phyloP scores from a whole-genome alignment of 2,888 invertebrate genomes.

The Microplitis deprimator region DNA sequence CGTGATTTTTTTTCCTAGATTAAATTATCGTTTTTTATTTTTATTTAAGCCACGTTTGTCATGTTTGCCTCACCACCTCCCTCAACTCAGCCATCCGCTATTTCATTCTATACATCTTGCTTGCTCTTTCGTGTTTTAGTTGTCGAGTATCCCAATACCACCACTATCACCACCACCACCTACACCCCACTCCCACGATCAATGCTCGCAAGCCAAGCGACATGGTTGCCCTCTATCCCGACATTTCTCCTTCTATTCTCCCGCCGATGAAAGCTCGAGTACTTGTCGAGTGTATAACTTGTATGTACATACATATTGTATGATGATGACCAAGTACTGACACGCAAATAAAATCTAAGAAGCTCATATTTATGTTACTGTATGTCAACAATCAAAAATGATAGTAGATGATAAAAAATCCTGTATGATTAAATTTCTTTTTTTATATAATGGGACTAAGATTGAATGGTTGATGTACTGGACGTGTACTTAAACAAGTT shows the following conservation, averaged over 20 bases:
- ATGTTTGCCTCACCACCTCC: slow-evolving; percentile 34
- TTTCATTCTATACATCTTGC: slow-evolving; percentile 42
- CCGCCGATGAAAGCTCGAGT: slow-evolving; percentile 31
- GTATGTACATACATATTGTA: not conserved
- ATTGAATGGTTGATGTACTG: not conserved
- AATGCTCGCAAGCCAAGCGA: slow-evolving; percentile 66
- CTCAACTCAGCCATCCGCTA: slow-evolving; percentile 42
- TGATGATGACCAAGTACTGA: not conserved
- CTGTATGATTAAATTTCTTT: not conserved
- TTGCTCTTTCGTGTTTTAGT: slow-evolving; percentile 47
- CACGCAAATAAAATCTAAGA: not conserved
- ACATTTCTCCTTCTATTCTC: slow-evolving; percentile 36
- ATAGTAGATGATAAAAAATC: not conserved
- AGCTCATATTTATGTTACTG: not conserved
- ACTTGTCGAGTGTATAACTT: not conserved
- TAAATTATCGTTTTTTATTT: slow-evolving; percentile 22
- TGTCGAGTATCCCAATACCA: slow-evolving; percentile 48
- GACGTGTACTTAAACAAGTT: not conserved
- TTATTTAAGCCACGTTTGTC: slow-evolving; percentile 47
- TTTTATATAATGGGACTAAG: not conserved
- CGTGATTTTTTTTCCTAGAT: not conserved
- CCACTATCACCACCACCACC: slow-evolving; percentile 52
- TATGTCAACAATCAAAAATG: not conserved
- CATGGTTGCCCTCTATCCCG: slow-evolving; percentile 64
- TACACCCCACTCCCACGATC: slow-evolving; percentile 65